A percentile compares a stretch with the other conserved stretches of the same genome.
Evolutionary conservation across 2,797 vertebrate genomes (phyloP).

Genomic region (Lindbergichthys nudifrons): DNA sequence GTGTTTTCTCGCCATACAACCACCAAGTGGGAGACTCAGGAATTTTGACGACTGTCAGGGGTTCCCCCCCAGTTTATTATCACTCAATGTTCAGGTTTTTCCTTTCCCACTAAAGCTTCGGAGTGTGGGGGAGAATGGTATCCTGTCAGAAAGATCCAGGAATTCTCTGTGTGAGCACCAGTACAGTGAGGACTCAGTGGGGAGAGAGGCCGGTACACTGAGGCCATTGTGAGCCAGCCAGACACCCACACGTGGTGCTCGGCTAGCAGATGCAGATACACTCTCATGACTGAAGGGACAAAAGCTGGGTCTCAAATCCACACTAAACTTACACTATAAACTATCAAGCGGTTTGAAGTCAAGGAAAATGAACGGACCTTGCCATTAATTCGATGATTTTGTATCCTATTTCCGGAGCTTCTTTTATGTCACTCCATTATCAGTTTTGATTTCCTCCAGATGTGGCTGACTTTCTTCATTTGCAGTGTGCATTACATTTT

Average conservation of each 20-base stretch:
- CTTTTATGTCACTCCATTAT: neutral
- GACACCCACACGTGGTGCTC: slow-evolving; percentile 69
- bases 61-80: slow-evolving; percentile 33
- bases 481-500: neutral
- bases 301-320: slow-evolving; percentile 27
- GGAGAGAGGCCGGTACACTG: slow-evolving; percentile 74
- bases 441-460: slow-evolving; percentile 4
- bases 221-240: slow-evolving; percentile 75
- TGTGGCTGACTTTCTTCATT: neutral
- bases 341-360: neutral
- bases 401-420: neutral
- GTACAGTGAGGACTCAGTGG: slow-evolving; percentile 67
- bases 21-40: slow-evolving; percentile 43
- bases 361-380: neutral
- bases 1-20: slow-evolving; percentile 23
- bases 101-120: slow-evolving; percentile 55
- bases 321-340: slow-evolving; percentile 10
- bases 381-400: neutral
- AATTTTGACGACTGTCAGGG: slow-evolving; percentile 55
- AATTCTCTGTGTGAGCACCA: slow-evolving; percentile 58
- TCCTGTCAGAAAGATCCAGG: slow-evolving; percentile 67
- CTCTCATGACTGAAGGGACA: slow-evolving; percentile 44
- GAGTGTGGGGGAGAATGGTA: slow-evolving; percentile 51
- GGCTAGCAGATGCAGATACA: slow-evolving; percentile 55
- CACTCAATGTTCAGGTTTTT: slow-evolving; percentile 21